A percentile compares a stretch with the other conserved stretches of the same genome.
Conservation (phyloP, 2,113 vertebrate genomes). For the Lophius piscatorius region DNA sequence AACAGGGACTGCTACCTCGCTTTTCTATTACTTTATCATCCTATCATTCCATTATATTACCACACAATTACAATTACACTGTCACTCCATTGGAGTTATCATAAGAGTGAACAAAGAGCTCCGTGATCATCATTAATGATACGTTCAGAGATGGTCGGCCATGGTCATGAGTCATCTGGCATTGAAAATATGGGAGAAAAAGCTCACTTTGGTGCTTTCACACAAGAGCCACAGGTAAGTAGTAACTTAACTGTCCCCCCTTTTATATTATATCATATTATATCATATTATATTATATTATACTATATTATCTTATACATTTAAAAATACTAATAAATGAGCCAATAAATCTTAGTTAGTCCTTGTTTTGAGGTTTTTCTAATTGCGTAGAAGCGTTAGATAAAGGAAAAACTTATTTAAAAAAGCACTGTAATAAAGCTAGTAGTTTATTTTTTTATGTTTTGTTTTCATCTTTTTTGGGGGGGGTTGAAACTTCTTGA, state of each 20-base stretch:
- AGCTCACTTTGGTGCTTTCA: slow-evolving; percentile 13
- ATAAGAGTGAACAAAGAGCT: slow-evolving; percentile 73
- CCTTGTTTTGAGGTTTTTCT: not conserved
- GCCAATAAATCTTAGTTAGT: not conserved
- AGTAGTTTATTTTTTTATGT: not conserved
- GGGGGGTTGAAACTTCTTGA: no score
- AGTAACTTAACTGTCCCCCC: not conserved
- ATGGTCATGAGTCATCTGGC: slow-evolving; percentile 50
- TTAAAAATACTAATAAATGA: not conserved
- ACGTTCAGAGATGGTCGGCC: slow-evolving; percentile 47
- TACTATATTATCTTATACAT: slow-evolving; percentile 13
- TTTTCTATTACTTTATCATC: slow-evolving; percentile 75
- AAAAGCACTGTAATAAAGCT: not conserved
- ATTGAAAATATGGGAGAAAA: slow-evolving; percentile 25
- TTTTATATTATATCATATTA: slow-evolving; percentile 16
- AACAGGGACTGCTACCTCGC: slow-evolving; percentile 48
- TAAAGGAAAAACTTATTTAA: not conserved
- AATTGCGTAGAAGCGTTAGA: not conserved
- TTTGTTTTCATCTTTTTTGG: no score
- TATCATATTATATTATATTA: slow-evolving; percentile 20
- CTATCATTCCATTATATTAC: slow-evolving; percentile 75
- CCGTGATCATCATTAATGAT: slow-evolving; percentile 73
- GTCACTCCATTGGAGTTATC: slow-evolving; percentile 75
- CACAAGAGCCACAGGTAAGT: slow-evolving; percentile 13
- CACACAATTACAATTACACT: slow-evolving; percentile 77